A percentile compares a stretch with the other conserved stretches of the same genome.
These are phyloP conservation scores for Andrena marginata DNA, from an alignment of 2,888 invertebrate species.

Conservation along the genomic window DNA sequence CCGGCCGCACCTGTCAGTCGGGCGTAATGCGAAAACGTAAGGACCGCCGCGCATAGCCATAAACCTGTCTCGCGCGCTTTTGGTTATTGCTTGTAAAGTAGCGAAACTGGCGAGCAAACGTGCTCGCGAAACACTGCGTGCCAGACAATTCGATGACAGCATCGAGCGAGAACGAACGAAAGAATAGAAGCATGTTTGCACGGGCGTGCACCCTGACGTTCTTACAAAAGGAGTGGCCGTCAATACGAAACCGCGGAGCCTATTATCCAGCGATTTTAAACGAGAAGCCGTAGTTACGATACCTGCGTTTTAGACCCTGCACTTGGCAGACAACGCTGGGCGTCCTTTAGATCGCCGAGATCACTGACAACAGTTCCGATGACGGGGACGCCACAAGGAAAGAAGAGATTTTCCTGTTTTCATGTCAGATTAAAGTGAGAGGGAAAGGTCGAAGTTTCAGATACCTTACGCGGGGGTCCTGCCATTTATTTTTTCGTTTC, in stretches of 20 bases:
- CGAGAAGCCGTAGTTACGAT: constrained; percentile 64
- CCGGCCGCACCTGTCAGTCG: constrained; percentile 49
- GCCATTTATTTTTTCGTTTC: neutral
- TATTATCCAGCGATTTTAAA: constrained; percentile 71
- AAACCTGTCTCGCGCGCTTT: constrained; percentile 64
- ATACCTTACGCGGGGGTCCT: neutral
- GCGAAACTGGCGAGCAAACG: constrained; percentile 60
- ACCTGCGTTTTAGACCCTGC: constrained; percentile 46
- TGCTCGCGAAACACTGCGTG: constrained; percentile 38
- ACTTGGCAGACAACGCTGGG: constrained; percentile 53
- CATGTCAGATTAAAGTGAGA: neutral
- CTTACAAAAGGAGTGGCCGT: constrained; percentile 65
- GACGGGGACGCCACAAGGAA: neutral
- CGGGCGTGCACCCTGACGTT: constrained; percentile 39
- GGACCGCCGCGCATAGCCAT: constrained; percentile 47
- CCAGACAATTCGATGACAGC: constrained; percentile 69
- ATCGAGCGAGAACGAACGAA: constrained; percentile 56
- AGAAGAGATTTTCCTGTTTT: neutral
- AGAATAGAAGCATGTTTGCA: constrained; percentile 68
- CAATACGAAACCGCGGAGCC: constrained; percentile 66
- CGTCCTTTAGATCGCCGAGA: constrained; percentile 28
- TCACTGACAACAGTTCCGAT: neutral
- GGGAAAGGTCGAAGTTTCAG: no score
- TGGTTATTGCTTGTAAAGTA: constrained; percentile 73
- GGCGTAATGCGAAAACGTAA: constrained; percentile 42